phyloP scores from a whole-genome alignment of 2,888 invertebrate species.

The Lithophane ornitopus region DNA sequence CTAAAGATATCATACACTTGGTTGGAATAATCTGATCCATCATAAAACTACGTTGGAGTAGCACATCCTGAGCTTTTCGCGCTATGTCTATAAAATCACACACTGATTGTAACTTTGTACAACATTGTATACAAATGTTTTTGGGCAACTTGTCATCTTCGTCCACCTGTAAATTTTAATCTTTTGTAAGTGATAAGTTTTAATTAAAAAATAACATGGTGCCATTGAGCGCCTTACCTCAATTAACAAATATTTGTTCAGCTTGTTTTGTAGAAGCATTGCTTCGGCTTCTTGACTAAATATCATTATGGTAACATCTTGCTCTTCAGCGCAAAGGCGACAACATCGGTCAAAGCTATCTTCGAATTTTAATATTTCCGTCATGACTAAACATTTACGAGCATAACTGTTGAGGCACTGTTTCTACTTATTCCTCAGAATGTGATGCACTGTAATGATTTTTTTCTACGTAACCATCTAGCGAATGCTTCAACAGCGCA shows the following conservation, averaged over 20 bases:
- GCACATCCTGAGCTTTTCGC: slow-evolving; percentile 91
- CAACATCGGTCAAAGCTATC: slow-evolving; percentile 88
- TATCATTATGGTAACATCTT: slow-evolving; percentile 91
- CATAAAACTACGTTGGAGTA: slow-evolving; percentile 81
- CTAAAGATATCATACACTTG: slow-evolving; percentile 40
- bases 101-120: slow-evolving; percentile 91
- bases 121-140: slow-evolving; percentile 92
- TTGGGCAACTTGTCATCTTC: slow-evolving; percentile 92
- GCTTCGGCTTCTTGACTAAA: slow-evolving; percentile 92
- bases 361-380: slow-evolving; percentile 64
- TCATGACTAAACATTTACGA: slow-evolving; percentile 68
- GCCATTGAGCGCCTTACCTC: slow-evolving; percentile 84
- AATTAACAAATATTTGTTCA: slow-evolving; percentile 92
- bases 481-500: slow-evolving; percentile 73
- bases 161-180: slow-evolving; percentile 89
- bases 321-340: slow-evolving; percentile 92
- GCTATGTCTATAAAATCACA: slow-evolving; percentile 93
- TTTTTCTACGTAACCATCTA: slow-evolving; percentile 71
- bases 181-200: slow-evolving; percentile 1
- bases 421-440: slow-evolving; percentile 48
- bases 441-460: slow-evolving; percentile 78
- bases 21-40: slow-evolving; percentile 83
- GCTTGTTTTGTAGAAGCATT: slow-evolving; percentile 92
- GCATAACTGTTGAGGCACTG: slow-evolving; percentile 55
- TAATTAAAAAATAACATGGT: not conserved